A percentile compares a stretch with the other conserved stretches of the same genome.
Evolutionary conservation across 1,140 invertebrate genomes (phyloP).

Genomic region (Coenobita brevimanus): DNA sequence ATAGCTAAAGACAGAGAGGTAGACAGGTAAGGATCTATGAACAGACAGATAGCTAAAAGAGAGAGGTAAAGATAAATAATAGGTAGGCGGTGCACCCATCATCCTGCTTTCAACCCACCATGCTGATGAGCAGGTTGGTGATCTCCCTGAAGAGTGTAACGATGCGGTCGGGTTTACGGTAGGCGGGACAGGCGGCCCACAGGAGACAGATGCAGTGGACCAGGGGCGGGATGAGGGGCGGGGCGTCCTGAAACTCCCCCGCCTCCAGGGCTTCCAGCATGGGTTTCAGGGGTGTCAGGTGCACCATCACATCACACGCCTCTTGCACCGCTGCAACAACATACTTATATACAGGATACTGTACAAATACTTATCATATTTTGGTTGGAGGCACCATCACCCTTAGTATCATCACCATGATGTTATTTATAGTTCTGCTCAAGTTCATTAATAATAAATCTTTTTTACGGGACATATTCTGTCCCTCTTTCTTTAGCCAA

Average conservation of each 20-base stretch:
- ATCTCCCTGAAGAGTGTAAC: constrained; percentile 92
- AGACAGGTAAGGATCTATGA: too few species aligned
- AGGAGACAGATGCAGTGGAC: constrained; percentile 91
- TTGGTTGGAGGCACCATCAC: too few species aligned
- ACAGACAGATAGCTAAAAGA: too few species aligned
- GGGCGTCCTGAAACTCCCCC: constrained; percentile 86
- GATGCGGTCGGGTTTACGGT: constrained; percentile 90
- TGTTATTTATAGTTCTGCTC: too few species aligned
- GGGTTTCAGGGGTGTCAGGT: constrained; percentile 87
- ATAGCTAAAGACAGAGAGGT: too few species aligned
- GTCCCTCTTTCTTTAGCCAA: too few species aligned
- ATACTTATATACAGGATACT: background rate
- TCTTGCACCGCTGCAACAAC: constrained; percentile 88
- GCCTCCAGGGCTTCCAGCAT: constrained; percentile 89
- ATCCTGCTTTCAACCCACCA: constrained; percentile 69
- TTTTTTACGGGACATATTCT: too few species aligned
- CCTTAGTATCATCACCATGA: too few species aligned
- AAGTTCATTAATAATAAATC: too few species aligned
- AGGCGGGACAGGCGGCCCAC: constrained; percentile 92
- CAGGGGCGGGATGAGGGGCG: constrained; percentile 83
- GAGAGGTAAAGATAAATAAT: too few species aligned
- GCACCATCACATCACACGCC: constrained; percentile 90
- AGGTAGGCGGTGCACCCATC: too few species aligned
- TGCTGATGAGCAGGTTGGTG: constrained; percentile 89
- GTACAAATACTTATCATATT: too few species aligned